Percentiles rank a stretch among this genome's conserved stretches.
Evolutionary conservation across 2,797 vertebrate genomes (phyloP).

Genomic region (Tangara arthus): DNA sequence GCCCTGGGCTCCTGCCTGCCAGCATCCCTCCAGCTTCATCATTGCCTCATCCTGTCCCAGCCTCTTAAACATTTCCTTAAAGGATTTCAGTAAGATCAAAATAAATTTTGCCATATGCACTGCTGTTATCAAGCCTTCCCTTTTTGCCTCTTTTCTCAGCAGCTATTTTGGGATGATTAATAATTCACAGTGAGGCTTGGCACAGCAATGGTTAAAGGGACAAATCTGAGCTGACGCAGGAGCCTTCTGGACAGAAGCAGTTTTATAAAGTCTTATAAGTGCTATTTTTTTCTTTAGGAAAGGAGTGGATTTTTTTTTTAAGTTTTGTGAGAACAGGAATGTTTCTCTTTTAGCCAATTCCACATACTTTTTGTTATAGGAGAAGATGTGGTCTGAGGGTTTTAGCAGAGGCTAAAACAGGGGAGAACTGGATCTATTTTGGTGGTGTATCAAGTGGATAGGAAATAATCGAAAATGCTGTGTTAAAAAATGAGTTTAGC

Average conservation of each 20-base stretch:
- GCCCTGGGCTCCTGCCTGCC: background rate
- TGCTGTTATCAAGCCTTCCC: background rate
- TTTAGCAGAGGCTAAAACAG: slow-evolving; percentile 65
- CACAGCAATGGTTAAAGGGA: slow-evolving; percentile 39
- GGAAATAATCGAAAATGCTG: slow-evolving; percentile 31
- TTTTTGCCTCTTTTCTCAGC: slow-evolving; percentile 15
- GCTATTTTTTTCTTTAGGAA: slow-evolving; percentile 49
- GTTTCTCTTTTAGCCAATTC: slow-evolving; percentile 64
- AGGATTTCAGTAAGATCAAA: background rate
- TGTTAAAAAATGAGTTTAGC: background rate
- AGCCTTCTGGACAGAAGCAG: slow-evolving; percentile 49
- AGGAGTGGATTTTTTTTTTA: background rate
- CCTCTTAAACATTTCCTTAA: background rate
- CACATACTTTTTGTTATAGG: slow-evolving; percentile 67
- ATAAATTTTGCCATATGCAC: background rate
- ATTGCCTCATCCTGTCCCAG: background rate
- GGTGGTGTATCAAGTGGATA: slow-evolving; percentile 26
- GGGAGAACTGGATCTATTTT: slow-evolving; percentile 63
- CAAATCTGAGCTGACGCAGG: background rate
- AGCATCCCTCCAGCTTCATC: background rate
- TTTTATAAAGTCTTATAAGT: slow-evolving; percentile 21
- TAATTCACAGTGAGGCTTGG: background rate
- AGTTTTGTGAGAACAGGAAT: slow-evolving; percentile 68
- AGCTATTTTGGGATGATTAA: slow-evolving; percentile 19
- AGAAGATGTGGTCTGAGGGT: slow-evolving; percentile 62